Conservation (phyloP, 2,797 vertebrate species). For the Eptatretus atami region DNA sequence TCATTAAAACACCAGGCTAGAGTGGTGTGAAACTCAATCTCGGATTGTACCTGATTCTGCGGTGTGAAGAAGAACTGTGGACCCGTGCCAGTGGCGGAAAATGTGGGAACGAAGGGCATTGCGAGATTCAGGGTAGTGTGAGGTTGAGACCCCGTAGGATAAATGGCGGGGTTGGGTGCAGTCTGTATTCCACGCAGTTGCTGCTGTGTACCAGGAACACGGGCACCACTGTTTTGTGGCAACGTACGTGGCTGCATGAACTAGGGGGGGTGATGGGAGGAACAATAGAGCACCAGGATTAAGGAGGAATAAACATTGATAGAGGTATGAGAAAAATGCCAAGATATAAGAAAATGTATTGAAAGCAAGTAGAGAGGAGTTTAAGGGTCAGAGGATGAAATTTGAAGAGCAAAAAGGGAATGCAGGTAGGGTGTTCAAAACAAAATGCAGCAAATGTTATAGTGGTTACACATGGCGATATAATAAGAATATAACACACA, state of each 20-base stretch:
- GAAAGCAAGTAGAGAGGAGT: too few species aligned
- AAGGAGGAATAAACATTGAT: background rate
- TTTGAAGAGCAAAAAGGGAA: too few species aligned
- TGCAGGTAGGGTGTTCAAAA: too few species aligned
- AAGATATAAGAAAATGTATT: background rate
- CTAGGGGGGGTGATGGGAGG: background rate
- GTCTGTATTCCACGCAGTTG: background rate
- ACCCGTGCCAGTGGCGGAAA: background rate
- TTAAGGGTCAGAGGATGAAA: too few species aligned
- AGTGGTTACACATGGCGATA: too few species aligned
- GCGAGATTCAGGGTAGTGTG: too few species aligned
- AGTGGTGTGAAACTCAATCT: background rate
- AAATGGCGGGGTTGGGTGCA: background rate
- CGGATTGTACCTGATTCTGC: background rate
- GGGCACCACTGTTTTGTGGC: constrained; percentile 2
- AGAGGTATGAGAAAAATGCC: background rate
- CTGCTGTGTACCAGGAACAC: background rate
- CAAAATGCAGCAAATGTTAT: too few species aligned
- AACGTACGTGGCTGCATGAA: constrained; percentile 5
- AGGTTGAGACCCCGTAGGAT: background rate
- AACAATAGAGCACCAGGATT: background rate
- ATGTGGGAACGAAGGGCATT: too few species aligned
- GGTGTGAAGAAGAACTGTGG: constrained; percentile 3
- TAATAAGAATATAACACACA: too few species aligned
- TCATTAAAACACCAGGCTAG: too few species aligned